These are phyloP conservation scores for Acanthacorydalis orientalis DNA, from an alignment of 2,888 invertebrate species.

Conservation along the genomic window DNA sequence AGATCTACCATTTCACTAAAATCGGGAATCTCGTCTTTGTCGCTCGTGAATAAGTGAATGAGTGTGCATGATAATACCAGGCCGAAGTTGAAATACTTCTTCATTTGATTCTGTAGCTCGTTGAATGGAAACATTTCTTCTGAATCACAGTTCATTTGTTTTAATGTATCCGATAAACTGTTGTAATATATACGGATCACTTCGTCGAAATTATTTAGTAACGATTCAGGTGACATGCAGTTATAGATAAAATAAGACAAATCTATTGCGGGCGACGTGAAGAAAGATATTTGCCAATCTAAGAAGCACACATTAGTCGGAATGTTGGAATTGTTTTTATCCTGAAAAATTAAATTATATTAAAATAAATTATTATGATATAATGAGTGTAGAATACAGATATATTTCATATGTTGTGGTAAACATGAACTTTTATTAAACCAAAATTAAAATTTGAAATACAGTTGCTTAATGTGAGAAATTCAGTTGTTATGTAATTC, in stretches of 20 bases:
- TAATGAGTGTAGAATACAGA: too few species aligned
- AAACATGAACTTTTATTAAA: too few species aligned
- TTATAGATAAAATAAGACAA: constrained; percentile 20
- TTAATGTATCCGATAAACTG: constrained; percentile 14
- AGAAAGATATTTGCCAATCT: constrained; percentile 16
- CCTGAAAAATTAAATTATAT: neutral
- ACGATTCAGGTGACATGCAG: constrained; percentile 15
- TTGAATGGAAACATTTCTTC: constrained; percentile 16
- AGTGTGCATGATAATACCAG: constrained; percentile 14
- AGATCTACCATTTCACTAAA: constrained; percentile 4
- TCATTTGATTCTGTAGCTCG: constrained; percentile 15
- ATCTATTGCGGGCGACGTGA: constrained; percentile 17
- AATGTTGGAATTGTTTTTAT: constrained; percentile 7
- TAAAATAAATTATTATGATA: too few species aligned
- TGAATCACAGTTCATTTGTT: constrained; percentile 14
- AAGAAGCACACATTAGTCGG: constrained; percentile 15
- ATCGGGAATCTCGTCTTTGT: constrained; percentile 13
- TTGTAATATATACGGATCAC: constrained; percentile 18
- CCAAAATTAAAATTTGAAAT: too few species aligned
- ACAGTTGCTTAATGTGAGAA: too few species aligned
- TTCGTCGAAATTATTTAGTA: constrained; percentile 15
- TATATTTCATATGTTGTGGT: too few species aligned
- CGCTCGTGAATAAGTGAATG: constrained; percentile 14
- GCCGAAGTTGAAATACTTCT: constrained; percentile 15
- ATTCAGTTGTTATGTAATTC: too few species aligned